Evolutionary conservation across 2,113 vertebrate genomes (phyloP), one percentile per base, ranked within the genome.

Genomic region (Cottus gobio): DNA sequence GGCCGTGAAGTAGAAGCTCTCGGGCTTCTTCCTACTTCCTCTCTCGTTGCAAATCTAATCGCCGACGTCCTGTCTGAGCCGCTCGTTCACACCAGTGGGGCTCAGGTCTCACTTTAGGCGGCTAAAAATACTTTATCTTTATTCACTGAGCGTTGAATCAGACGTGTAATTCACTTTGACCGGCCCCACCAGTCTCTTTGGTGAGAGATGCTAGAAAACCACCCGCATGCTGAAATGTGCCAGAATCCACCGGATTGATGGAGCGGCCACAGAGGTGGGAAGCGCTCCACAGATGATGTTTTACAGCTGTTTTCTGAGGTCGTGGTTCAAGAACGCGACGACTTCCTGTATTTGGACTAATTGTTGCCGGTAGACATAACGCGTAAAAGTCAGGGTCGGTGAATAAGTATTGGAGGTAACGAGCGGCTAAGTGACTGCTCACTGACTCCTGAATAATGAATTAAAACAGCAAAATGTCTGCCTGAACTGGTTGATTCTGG

Each of bases 101-200:
- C 87, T 94, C 89, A 82, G 77, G 85, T 94, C 88, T 85, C 92
- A 84, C 79, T 63, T 79, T 75, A 75, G 62, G 66, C 44, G 72
- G 80, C 90, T 92, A 90, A 89, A 92, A 93, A 93, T 94, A 93
- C 72, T 67, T 73, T 24, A 82, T 77, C 68, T 66, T 71, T 60
- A 76, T 81, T 77, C 68, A 70, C 34, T 64, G 15, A 72, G 36
- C 63, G 75, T 67, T 77, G 88, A 78, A 79, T 52, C 66, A 78
- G 69, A 74, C 44, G 69, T 39, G 60, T 75, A 85, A 88, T 89
- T 93, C 84, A 89, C 66, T 90, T 90, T 87, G 52, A 76, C 48
- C 39, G 30, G 60, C 76, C 52, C 44, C 34, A 76, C 82, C 75
- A 85, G 50, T 31, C 39, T 42, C 77, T 50, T 68, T 66, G 52